Percentiles rank a stretch among this genome's conserved stretches.
Conservation (phyloP, 2,113 vertebrate genomes). For the Dicaeum eximium region DNA sequence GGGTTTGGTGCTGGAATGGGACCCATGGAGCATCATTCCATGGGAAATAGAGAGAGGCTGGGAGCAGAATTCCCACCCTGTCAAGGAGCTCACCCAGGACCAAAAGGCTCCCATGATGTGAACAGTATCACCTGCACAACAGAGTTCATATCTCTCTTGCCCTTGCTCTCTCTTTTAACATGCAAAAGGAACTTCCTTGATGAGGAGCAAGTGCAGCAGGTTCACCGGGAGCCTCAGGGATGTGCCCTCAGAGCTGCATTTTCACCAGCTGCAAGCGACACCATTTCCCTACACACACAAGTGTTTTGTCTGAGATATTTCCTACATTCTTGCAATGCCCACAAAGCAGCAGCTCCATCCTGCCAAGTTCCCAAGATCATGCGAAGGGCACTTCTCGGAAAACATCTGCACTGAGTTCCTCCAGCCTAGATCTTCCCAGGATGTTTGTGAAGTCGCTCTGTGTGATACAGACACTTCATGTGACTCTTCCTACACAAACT, state of each 20-base stretch:
- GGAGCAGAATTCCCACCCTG: not conserved
- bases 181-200: not conserved
- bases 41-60: accelerated
- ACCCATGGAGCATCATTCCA: not conserved
- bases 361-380: not conserved
- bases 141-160: not conserved
- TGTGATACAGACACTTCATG: not conserved
- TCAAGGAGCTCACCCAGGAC: not conserved
- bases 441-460: not conserved
- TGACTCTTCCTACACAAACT: not conserved
- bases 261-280: not conserved
- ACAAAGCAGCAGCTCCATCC: not conserved
- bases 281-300: not conserved
- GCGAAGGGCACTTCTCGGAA: not conserved
- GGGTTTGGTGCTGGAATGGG: not conserved
- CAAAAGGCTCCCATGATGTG: not conserved
- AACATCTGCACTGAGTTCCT: not conserved
- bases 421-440: not conserved
- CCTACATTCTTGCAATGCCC: not conserved
- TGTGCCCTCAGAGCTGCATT: not conserved
- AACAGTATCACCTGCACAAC: not conserved
- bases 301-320: not conserved
- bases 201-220: not conserved
- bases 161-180: not conserved
- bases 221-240: not conserved